A percentile compares a stretch with the other conserved stretches of the same genome.
Conservation (phyloP, 35 echinoderm and acorn worm genomes). For the Lytechinus pictus region DNA sequence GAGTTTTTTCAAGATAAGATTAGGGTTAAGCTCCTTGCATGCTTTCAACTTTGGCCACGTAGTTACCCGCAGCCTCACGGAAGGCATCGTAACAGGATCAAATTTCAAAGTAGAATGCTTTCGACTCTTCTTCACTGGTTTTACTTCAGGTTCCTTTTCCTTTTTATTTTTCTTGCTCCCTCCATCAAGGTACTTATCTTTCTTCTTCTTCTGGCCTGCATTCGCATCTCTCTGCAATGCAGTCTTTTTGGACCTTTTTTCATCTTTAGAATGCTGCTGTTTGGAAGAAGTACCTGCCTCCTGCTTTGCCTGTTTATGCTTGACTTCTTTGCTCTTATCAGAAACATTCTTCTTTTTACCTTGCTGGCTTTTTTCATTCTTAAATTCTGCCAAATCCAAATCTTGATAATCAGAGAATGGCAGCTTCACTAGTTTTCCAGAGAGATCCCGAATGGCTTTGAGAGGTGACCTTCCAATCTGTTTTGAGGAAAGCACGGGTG, state of each 20-base stretch:
- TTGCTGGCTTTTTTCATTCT: background rate
- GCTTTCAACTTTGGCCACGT: background rate
- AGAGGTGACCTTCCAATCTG: conserved; percentile 27
- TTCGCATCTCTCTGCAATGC: background rate
- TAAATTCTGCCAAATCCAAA: background rate
- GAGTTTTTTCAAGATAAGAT: conserved; percentile 22
- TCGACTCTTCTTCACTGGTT: background rate
- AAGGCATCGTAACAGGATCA: conserved; percentile 40
- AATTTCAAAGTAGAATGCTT: background rate
- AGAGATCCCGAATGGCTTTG: background rate
- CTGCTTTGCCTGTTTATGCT: background rate
- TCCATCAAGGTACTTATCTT: background rate
- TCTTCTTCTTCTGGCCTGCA: background rate
- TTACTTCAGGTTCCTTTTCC: background rate
- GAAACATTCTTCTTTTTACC: background rate
- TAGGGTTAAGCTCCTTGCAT: conserved; percentile 38
- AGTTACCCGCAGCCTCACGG: background rate
- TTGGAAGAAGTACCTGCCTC: background rate
- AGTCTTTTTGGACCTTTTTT: background rate
- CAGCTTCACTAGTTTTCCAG: background rate
- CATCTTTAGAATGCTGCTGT: background rate
- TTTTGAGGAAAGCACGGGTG: background rate
- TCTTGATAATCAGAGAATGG: background rate
- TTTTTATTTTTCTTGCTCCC: background rate
- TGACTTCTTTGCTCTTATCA: background rate